Conservation (phyloP, 1,140 invertebrate species). For the Idris sp. region DNA sequence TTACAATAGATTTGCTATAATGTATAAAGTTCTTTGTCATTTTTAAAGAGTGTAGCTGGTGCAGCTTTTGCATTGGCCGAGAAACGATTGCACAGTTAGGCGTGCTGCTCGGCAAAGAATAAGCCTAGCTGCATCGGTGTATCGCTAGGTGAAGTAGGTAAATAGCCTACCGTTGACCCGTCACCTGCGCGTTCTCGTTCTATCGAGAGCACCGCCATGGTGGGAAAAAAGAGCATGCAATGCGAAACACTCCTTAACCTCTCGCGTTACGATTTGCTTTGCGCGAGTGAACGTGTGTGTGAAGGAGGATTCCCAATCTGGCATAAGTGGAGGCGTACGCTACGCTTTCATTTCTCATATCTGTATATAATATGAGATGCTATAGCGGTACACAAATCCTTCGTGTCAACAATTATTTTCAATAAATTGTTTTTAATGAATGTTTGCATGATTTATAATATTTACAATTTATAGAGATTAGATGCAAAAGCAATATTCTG, state of each 20-base stretch:
- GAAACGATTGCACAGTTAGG: constrained; percentile 63
- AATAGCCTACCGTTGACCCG: constrained; percentile 78
- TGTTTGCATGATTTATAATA: too few species aligned
- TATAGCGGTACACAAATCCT: too few species aligned
- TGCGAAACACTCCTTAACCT: constrained; percentile 61
- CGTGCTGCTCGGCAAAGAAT: constrained; percentile 56
- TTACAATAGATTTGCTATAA: constrained; percentile 42
- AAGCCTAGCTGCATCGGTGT: constrained; percentile 56
- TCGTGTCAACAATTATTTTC: too few species aligned
- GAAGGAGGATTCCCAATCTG: too few species aligned
- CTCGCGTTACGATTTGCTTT: constrained; percentile 45
- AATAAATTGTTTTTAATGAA: too few species aligned
- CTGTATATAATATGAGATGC: too few species aligned
- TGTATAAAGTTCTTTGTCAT: constrained; percentile 42
- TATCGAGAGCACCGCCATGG: constrained; percentile 74
- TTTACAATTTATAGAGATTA: too few species aligned
- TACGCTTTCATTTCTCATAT: too few species aligned
- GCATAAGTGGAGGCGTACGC: too few species aligned
- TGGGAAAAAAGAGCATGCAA: constrained; percentile 63
- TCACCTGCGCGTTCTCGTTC: constrained; percentile 79
- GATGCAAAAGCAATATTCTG: too few species aligned
- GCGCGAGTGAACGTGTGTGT: background rate
- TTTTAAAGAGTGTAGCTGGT: constrained; percentile 44
- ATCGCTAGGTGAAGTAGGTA: constrained; percentile 75
- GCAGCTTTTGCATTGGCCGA: constrained; percentile 55